Conservation (phyloP, 92 coral and sea anemone genomes). For the Montipora capitata region DNA sequence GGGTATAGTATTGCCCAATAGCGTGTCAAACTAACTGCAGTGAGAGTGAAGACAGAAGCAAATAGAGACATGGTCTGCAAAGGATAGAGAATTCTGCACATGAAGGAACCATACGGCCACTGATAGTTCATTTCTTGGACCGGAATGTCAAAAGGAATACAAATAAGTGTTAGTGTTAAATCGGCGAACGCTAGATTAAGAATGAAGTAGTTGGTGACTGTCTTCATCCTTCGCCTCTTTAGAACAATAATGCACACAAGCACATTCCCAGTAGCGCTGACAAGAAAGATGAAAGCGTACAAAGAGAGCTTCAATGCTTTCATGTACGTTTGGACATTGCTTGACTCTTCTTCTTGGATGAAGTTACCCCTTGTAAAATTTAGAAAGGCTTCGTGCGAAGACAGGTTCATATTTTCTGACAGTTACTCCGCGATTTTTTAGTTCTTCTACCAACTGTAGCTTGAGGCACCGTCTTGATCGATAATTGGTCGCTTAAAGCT, state of each 20-base stretch:
- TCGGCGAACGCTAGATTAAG: constrained; percentile 98
- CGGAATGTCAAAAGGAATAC: constrained; percentile 98
- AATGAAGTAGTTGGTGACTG: constrained; percentile 95
- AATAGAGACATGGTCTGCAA: constrained; percentile 91
- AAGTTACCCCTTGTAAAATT: constrained; percentile 5
- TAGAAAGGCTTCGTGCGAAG: background rate
- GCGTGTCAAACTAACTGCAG: constrained; percentile 93
- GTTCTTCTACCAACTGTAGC: background rate
- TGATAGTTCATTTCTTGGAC: constrained; percentile 89
- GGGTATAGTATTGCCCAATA: constrained; percentile 97
- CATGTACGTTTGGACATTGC: constrained; percentile 15
- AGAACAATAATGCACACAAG: constrained; percentile 87
- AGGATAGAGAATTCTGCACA: constrained; percentile 94
- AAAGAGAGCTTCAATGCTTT: constrained; percentile 72
- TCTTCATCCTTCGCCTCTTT: constrained; percentile 87
- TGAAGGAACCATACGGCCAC: constrained; percentile 98
- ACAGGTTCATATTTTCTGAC: constrained; percentile 4
- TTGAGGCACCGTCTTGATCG: background rate
- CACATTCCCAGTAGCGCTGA: constrained; percentile 92
- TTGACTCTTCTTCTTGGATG: constrained; percentile 8
- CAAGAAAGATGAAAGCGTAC: constrained; percentile 83
- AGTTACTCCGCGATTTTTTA: background rate
- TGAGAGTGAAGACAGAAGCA: constrained; percentile 94
- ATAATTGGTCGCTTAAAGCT: background rate
- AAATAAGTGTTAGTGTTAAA: constrained; percentile 87